Evolutionary conservation across 2,888 invertebrate species (phyloP), one percentile per base, ranked within the genome.

Genomic region (Buathra laborator): DNA sequence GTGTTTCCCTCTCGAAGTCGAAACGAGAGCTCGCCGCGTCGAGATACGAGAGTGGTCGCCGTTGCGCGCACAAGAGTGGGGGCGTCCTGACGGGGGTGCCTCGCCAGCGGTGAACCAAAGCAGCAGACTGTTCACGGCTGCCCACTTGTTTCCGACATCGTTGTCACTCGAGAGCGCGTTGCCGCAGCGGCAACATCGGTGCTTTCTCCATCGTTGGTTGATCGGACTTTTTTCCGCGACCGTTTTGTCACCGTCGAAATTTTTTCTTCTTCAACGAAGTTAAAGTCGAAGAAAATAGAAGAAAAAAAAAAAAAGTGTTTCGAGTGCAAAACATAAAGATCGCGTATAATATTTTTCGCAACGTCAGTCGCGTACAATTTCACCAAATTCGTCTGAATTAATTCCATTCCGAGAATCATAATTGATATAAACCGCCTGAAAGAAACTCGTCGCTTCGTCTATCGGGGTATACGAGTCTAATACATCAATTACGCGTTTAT

Each of bases 101-200:
- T 19, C 68, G 67, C 37, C 81, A 64, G 66, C 32, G 14, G 46
- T 44, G 59, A 80, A 67, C 62, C 77, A 78, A 48, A 72, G 80
- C 67, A 51, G 71, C 81, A 68, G 68, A 59, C 77, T 53, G 48
- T 67, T 77, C 64, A 66, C 44, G 48, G 62, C 87, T 85, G 89
- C 86, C 91, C 92, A 92, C 92, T 93, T 92, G 92, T 91, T 89
- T 87, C 88, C 83, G 81, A 88, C 87, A 81, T 86, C 87, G 76
- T 86, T 89, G 90, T 89, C 93, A 93, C 90, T 93, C 92, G 92
- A 89, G 90, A 91, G 89, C 92, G 91, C 90, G 93, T 92, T 91
- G 91, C 91, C 92, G 89, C 59, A 89, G 90, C 82, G 91, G 90
- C 89, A 92, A 90, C 92, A 92, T 90, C 92, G 88, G 77, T 77